Conservation (phyloP, 2,888 invertebrate species). For the Limnephilus marmoratus region DNA sequence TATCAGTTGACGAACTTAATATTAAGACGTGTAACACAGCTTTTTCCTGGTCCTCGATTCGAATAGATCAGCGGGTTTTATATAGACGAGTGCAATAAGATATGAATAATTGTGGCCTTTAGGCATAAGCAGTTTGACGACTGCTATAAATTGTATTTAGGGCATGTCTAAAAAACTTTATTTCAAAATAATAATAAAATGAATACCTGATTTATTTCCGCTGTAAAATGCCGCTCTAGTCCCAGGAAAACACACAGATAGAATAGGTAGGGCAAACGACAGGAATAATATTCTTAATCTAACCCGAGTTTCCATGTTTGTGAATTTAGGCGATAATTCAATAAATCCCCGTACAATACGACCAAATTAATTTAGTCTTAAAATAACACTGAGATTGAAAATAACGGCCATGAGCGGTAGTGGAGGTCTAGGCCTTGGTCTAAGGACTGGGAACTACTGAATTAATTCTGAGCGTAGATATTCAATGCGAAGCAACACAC, state of each 20-base stretch:
- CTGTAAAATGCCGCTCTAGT: background rate
- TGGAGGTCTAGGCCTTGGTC: background rate
- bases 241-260: background rate
- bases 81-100: no score
- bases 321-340: background rate
- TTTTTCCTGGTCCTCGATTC: background rate
- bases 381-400: background rate
- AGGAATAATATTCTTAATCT: background rate
- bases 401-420: no score
- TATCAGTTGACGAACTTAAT: background rate
- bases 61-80: background rate
- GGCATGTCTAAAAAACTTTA: no score
- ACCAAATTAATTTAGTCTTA: background rate
- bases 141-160: no score
- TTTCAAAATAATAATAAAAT: background rate
- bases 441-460: background rate
- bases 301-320: background rate
- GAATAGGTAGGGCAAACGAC: background rate
- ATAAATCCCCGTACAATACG: background rate
- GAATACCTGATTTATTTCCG: background rate
- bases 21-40: background rate
- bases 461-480: background rate
- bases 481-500: background rate
- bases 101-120: no score
- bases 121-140: no score